phyloP scores from a whole-genome alignment of 1,140 invertebrate genomes.

The Trypoxylus dichotomus region DNA sequence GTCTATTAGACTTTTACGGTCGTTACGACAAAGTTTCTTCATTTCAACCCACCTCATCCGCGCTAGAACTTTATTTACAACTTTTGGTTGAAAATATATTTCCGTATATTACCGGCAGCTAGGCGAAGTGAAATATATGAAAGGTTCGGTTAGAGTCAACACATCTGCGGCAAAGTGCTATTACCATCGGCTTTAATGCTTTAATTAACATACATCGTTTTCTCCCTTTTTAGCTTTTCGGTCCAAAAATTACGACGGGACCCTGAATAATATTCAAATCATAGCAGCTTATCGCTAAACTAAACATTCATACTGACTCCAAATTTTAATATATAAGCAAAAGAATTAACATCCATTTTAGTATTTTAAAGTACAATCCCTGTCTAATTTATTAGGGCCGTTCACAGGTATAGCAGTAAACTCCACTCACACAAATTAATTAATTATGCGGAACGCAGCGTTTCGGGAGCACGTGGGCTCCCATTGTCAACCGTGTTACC shows the following conservation, averaged over 20 bases:
- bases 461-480: too few species aligned
- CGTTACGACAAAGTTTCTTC: neutral
- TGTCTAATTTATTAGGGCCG: too few species aligned
- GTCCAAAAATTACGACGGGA: neutral
- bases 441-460: too few species aligned
- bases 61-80: neutral
- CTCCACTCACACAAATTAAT: too few species aligned
- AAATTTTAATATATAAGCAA: neutral
- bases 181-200: neutral
- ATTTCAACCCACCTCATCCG: neutral
- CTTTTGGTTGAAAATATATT: neutral
- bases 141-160: neutral
- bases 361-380: too few species aligned
- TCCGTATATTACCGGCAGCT: neutral
- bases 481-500: too few species aligned
- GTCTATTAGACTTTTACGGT: too few species aligned
- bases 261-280: neutral
- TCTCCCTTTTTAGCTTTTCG: neutral
- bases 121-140: neutral
- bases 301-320: neutral
- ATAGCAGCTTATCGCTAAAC: neutral
- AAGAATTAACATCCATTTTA: neutral
- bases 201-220: neutral
- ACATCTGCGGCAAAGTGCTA: neutral
- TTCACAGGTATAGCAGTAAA: too few species aligned